These are phyloP conservation scores for Pseudomyrmex gracilis DNA, from an alignment of 1,140 invertebrate genomes.

Conservation along the genomic window DNA sequence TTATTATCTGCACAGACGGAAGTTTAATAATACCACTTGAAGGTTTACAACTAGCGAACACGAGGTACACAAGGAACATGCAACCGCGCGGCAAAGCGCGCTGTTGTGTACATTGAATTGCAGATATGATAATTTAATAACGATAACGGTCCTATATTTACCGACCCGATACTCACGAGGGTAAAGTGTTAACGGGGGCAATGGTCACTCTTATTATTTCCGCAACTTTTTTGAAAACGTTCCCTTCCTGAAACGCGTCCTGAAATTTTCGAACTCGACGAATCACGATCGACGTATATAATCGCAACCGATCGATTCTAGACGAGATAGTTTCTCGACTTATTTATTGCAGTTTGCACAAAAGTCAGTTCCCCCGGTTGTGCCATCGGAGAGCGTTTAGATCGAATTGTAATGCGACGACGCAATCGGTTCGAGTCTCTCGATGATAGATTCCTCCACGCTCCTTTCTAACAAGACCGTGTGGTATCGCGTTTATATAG, in stretches of 20 bases:
- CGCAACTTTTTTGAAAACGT: conserved; percentile 47
- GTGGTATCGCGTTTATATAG: neutral
- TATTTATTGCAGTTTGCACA: conserved; percentile 48
- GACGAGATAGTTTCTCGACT: conserved; percentile 30
- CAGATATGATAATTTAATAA: conserved; percentile 64
- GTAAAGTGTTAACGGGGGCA: conserved; percentile 14
- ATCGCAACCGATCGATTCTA: too few relatives aligned
- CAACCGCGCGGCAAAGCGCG: conserved; percentile 15
- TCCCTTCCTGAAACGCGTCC: conserved; percentile 3
- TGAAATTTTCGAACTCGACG: conserved; percentile 47
- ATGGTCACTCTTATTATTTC: conserved; percentile 61
- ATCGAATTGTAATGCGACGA: conserved; percentile 26
- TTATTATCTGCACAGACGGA: conserved; percentile 43
- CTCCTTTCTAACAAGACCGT: conserved; percentile 9
- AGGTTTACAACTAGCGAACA: conserved; percentile 52
- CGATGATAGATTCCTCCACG: conserved; percentile 31
- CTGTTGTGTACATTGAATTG: conserved; percentile 44
- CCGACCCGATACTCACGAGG: neutral
- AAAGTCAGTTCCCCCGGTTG: conserved; percentile 42
- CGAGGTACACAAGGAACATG: conserved; percentile 36
- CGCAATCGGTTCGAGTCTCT: conserved; percentile 23
- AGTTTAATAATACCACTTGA: conserved; percentile 46
- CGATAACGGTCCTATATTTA: conserved; percentile 37
- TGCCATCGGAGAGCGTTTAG: conserved; percentile 46
- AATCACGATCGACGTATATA: conserved; percentile 51